A percentile compares a stretch with the other conserved stretches of the same genome.
Conservation (phyloP, 2,113 vertebrate species). For the Anarrhichthys ocellatus region DNA sequence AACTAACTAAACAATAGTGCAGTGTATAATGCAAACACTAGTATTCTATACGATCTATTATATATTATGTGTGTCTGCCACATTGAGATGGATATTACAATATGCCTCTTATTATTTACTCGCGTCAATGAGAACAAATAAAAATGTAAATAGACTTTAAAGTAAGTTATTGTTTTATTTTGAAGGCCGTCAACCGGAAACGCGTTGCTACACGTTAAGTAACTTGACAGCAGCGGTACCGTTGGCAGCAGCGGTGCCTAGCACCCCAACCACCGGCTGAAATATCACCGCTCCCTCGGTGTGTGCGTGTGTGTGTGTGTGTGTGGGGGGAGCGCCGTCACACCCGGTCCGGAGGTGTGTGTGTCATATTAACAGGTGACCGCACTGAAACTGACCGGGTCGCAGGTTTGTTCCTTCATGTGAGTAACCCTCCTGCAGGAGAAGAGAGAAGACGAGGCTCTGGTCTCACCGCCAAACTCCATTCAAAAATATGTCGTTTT, state of each 20-base stretch:
- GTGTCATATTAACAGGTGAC: slow-evolving; percentile 56
- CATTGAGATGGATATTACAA: background rate
- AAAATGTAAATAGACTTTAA: no score
- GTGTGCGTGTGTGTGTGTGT: slow-evolving; percentile 45
- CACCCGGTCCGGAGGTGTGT: slow-evolving; percentile 35
- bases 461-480: slow-evolving; percentile 41
- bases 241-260: slow-evolving; percentile 48
- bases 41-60: background rate
- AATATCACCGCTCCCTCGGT: slow-evolving; percentile 49
- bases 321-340: slow-evolving; percentile 52
- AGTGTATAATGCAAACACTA: background rate
- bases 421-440: slow-evolving; percentile 70
- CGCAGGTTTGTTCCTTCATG: slow-evolving; percentile 66
- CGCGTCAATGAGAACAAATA: no score
- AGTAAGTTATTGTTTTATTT: background rate
- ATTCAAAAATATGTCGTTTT: slow-evolving; percentile 19
- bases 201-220: accelerated
- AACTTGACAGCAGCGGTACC: slow-evolving; percentile 21
- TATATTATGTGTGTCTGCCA: background rate
- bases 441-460: slow-evolving; percentile 17
- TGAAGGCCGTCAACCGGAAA: slow-evolving; percentile 17
- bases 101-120: background rate
- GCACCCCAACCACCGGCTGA: slow-evolving; percentile 60
- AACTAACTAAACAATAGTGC: no score
- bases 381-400: slow-evolving; percentile 52